Evolutionary conservation across 2,113 vertebrate genomes (phyloP), one percentile per base, ranked within the genome.

Genomic region (Lycaon pictus): DNA sequence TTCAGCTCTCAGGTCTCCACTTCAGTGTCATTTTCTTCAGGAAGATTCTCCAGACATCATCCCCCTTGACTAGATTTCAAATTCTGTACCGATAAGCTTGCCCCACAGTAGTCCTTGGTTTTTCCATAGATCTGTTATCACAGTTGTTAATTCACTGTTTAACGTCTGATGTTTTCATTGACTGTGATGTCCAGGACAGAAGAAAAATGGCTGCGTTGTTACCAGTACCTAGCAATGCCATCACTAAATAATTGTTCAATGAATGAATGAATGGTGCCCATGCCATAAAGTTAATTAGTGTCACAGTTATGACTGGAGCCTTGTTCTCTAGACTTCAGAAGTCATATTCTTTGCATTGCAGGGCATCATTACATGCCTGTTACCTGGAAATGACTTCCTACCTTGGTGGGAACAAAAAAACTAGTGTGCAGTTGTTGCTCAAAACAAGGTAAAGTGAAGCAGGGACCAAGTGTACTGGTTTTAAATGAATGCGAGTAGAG

Each of bases 111-210:
- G 5, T 25, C 32, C 25, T 85, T 20, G 5, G 20, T 62, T 55
- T 23, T 56, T 11, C 5, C 60, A 7, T n/a, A 19, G 32, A 11
- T 17, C 43, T 63, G 7, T 55, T 55, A 85, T 16, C 5, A 48
- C 15, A 56, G 17, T 35, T 51, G 19, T 13, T 29, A 53, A 25
- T 15, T 48, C 7, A 8, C 2, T 62, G 25, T 74, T 87, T 43
- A 22, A 51, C 87, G 22, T 43, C 92, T 81, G 2, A 86, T 5
- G 23, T 93, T 95, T 94, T 69, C 58, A 80, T 82, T 82, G 58
- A 43, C n/a, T 35, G 1, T 58, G 29, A 56, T 91, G 1, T 93
- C 7, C n/a, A 60, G 7, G 56, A 88, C 20, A 20, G 19, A 74
- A 74, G 87, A 85, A 58, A 93, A 29, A 17, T 53, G n/a, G 0